Base-by-base conservation (phyloP, 2,888 invertebrate species). In the Synanthedon vespiformis region DNA sequence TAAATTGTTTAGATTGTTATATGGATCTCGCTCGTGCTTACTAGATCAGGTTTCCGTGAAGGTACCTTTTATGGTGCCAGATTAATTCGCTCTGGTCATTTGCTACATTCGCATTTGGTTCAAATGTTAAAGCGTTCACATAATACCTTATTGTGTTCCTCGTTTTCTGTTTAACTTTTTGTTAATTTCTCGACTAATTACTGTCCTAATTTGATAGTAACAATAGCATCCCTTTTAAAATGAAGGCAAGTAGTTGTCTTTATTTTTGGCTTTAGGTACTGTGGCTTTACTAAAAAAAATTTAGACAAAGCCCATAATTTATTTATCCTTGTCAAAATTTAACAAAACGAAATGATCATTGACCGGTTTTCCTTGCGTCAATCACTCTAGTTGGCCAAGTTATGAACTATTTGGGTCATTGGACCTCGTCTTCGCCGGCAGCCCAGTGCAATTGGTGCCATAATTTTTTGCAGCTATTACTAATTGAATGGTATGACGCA, bases 371-470 rank as follows among this genome's bases (percentile, higher is more conserved):
- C 80, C 74, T 82, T 80, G 83, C 81, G 71, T 75, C 76, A 57
- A 70, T 69, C 6, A 34, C 34, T 34, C 27, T 78, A 70, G 64
- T 65, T 73, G 81, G 72, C 79, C 80, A 75, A 81, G 79, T 80
- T 74, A 74, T 76, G 73, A 73, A 70, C 75, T 78, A 87, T 84
- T 83, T 86, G 78, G 87, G 86, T 87, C 84, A 86, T 82, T 84
- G 81, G 83, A 84, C 84, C 80, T 85, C 81, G 71, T 80, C 75
- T 77, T 81, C 72, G 78, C 74, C 71, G 77, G 69, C 65, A 72
- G 67, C 68, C 67, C 67, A 58, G 65, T 71, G 72, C 73, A 75
- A 71, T 68, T 73, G 74, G 70, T 69, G 71, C 68, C 62, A 76
- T 77, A 70, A 75, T 75, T 81, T 83, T 79, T 79, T 80, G 72